Percentiles rank a stretch among this genome's conserved stretches.
Evolutionary conservation across 2,113 vertebrate species (phyloP).

Genomic region (Sitta europaea): DNA sequence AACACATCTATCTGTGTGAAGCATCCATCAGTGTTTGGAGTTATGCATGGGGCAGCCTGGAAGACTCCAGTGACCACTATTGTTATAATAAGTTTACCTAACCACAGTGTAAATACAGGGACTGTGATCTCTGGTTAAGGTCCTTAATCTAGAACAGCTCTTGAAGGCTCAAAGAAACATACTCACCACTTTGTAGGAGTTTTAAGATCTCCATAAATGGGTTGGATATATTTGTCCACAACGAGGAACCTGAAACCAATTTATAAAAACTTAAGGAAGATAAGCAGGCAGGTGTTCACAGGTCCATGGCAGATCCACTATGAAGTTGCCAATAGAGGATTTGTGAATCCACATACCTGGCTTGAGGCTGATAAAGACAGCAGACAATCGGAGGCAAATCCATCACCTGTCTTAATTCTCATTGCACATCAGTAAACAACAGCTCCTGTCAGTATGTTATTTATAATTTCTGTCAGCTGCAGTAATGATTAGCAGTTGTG

Average conservation of each 20-base stretch:
- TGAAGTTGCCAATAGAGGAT: background rate
- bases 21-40: background rate
- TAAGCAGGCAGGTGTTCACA: background rate
- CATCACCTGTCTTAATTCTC: background rate
- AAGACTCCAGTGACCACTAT: background rate
- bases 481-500: background rate
- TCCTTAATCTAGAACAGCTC: background rate
- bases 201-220: background rate
- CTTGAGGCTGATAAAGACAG: slow-evolving; percentile 8
- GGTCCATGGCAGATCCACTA: background rate
- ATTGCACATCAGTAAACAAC: background rate
- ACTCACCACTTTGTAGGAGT: background rate
- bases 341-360: background rate
- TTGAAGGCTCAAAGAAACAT: background rate
- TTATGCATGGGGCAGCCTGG: background rate
- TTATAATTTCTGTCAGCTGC: background rate
- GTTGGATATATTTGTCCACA: background rate
- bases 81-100: background rate
- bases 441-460: background rate
- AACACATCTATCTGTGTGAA: background rate
- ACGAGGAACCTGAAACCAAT: background rate
- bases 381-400: background rate
- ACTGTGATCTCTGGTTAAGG: background rate
- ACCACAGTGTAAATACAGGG: fast-evolving
- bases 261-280: background rate